Evolutionary conservation across 2,797 vertebrate species (phyloP).

Genomic region (Protosalanx chinensis): DNA sequence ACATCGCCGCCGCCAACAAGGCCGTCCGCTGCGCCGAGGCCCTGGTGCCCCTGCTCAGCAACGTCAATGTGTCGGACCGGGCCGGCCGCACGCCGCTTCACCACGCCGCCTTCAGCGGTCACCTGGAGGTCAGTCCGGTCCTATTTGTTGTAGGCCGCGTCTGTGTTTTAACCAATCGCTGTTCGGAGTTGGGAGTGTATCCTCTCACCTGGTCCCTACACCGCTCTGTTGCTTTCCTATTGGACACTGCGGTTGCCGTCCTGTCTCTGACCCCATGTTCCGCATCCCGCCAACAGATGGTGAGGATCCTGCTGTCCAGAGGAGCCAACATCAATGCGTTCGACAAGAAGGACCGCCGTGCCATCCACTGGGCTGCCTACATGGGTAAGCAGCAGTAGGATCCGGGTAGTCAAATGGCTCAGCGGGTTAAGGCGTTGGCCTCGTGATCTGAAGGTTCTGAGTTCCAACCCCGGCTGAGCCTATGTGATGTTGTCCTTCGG

Average conservation of each 20-base stretch:
- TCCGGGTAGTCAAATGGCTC: too few relatives aligned
- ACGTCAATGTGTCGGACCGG: constrained; percentile 94
- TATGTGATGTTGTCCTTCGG: too few relatives aligned
- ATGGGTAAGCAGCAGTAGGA: constrained; percentile 81
- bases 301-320: constrained; percentile 92
- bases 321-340: constrained; percentile 99
- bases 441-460: too few relatives aligned
- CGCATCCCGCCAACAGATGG: constrained; percentile 78
- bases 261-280: too few relatives aligned
- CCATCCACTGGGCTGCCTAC: constrained; percentile 98
- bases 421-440: too few relatives aligned
- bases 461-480: too few relatives aligned
- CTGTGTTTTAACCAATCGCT: too few relatives aligned
- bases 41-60: constrained; percentile 91
- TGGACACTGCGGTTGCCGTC: too few relatives aligned
- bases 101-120: constrained; percentile 96
- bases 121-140: constrained; percentile 80
- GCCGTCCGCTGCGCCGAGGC: constrained; percentile 95
- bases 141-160: too few relatives aligned
- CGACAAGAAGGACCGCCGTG: constrained; percentile 98
- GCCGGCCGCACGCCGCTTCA: constrained; percentile 94
- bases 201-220: too few relatives aligned
- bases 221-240: too few relatives aligned
- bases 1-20: constrained; percentile 95
- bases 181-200: too few relatives aligned